A percentile compares a stretch with the other conserved stretches of the same genome.
These are phyloP conservation scores for Mylabris sibirica DNA, from an alignment of 2,888 invertebrate genomes.

Conservation along the genomic window DNA sequence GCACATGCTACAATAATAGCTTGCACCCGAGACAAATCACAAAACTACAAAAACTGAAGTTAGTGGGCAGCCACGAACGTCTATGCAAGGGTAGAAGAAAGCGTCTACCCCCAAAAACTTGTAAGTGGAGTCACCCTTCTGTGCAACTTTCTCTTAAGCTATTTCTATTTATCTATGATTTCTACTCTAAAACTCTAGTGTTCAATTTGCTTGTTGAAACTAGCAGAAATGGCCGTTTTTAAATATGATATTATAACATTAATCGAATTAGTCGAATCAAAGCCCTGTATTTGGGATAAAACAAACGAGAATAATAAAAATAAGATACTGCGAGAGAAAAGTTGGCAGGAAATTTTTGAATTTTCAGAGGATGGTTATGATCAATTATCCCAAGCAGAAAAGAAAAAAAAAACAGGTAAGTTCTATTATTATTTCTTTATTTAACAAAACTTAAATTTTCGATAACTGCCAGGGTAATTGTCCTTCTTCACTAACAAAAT, in stretches of 20 bases:
- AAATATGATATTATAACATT: too few species aligned
- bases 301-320: slow-evolving; percentile 33
- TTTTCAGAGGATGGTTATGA: slow-evolving; percentile 7
- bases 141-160: too few species aligned
- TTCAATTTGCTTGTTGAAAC: slow-evolving; percentile 23
- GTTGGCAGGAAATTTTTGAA: slow-evolving; percentile 22
- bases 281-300: slow-evolving; percentile 38
- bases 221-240: too few species aligned
- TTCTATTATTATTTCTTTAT: slow-evolving; percentile 25
- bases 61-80: too few species aligned
- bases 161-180: too few species aligned
- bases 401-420: slow-evolving; percentile 32
- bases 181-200: too few species aligned
- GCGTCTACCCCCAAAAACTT: too few species aligned
- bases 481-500: slow-evolving; percentile 36
- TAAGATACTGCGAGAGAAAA: slow-evolving; percentile 30
- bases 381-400: slow-evolving; percentile 27
- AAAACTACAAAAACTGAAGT: too few species aligned
- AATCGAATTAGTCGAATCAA: slow-evolving; percentile 34
- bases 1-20: too few species aligned
- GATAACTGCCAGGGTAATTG: slow-evolving; percentile 35
- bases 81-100: too few species aligned
- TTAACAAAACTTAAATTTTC: slow-evolving; percentile 32
- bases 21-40: too few species aligned
- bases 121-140: too few species aligned